These are phyloP conservation scores for Hylyphantes graminicola DNA, from an alignment of 1,140 invertebrate species.

Conservation along the genomic window DNA sequence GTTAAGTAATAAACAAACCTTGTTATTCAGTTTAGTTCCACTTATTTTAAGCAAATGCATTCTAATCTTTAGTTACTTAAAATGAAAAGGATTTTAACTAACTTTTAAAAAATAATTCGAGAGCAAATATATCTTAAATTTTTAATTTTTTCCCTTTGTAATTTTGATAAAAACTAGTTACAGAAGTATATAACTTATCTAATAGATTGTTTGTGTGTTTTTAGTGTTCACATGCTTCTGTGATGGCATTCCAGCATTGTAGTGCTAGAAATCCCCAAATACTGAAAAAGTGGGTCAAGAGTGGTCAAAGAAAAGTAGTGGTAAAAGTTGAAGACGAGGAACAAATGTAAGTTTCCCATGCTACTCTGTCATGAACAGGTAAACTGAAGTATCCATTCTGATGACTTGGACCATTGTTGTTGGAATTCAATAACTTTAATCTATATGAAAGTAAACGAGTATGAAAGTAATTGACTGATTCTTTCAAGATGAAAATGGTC, in stretches of 20 bases:
- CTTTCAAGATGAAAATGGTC: neutral
- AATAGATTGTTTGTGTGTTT: constrained; percentile 6
- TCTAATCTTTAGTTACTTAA: too few species aligned
- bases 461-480: neutral
- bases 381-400: neutral
- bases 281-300: constrained; percentile 79
- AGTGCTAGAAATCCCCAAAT: constrained; percentile 73
- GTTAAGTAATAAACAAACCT: too few species aligned
- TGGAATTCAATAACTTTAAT: neutral
- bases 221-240: constrained; percentile 90
- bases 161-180: too few species aligned
- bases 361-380: neutral
- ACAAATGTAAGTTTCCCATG: constrained; percentile 68
- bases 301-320: constrained; percentile 86
- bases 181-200: too few species aligned
- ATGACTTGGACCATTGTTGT: too few species aligned
- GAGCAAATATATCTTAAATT: too few species aligned
- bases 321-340: constrained; percentile 74
- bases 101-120: too few species aligned
- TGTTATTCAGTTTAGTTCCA: too few species aligned
- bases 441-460: neutral
- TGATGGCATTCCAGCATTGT: constrained; percentile 80
- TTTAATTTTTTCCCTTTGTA: too few species aligned
- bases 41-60: too few species aligned
- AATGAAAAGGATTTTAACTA: too few species aligned